These are phyloP conservation scores for Sarcophaga carnaria DNA, from an alignment of 2,888 invertebrate genomes.

Conservation along the genomic window DNA sequence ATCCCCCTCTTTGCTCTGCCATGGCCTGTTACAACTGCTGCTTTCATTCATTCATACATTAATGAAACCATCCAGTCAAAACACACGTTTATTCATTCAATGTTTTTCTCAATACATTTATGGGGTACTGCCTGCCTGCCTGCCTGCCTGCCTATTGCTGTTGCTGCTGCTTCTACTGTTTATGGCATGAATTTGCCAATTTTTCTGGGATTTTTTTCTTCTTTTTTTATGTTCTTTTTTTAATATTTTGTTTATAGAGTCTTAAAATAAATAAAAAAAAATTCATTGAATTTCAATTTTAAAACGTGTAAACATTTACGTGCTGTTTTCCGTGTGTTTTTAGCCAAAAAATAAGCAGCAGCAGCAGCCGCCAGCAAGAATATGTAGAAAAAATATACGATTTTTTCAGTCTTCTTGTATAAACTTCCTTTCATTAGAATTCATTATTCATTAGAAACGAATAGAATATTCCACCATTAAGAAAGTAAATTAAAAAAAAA, in stretches of 20 bases:
- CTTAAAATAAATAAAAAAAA: constrained; percentile 38
- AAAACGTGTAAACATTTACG: constrained; percentile 38
- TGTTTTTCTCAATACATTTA: too few species aligned
- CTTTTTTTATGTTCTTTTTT: not conserved
- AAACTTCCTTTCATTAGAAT: not conserved
- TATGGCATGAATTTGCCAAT: not conserved
- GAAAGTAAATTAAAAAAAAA: not conserved
- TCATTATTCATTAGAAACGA: not conserved
- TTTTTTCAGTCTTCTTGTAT: not conserved
- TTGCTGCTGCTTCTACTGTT: not conserved
- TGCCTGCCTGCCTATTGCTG: too few species aligned
- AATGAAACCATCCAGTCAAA: too few species aligned
- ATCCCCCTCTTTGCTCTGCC: not conserved
- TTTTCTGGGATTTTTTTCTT: not conserved
- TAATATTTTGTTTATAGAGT: not conserved
- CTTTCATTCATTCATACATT: not conserved
- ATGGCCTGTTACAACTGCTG: not conserved
- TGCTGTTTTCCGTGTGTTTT: not conserved
- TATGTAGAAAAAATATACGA: not conserved
- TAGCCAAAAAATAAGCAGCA: not conserved
- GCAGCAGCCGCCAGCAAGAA: not conserved
- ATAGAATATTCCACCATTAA: too few species aligned
- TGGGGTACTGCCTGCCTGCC: too few species aligned
- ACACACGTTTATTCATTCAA: too few species aligned
- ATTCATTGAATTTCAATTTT: constrained; percentile 29